Evolutionary conservation across 2,888 invertebrate species (phyloP), one percentile per base, ranked within the genome.

Genomic region (Nomada hirtipes): DNA sequence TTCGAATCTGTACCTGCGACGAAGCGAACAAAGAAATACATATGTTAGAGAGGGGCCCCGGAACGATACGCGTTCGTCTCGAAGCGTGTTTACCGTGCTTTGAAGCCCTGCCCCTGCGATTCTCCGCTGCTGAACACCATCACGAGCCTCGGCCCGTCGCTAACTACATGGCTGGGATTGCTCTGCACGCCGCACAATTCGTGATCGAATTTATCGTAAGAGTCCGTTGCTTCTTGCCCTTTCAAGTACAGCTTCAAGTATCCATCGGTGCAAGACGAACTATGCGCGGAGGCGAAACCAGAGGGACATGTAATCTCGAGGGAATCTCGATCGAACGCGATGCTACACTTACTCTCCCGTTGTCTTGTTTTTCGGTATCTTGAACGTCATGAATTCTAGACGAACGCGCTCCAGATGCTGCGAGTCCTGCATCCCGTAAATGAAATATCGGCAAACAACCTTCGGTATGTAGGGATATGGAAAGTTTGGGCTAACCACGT

Each of bases 371-470:
- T 97, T 97, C 70, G 98, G 98, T 95, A 99, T 98, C 93, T 97
- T 97, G 95, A 99, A 98, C 93, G 96, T 96, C 86, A 96, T 95
- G 94, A 99, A 99, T 92, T 97, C 97, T 89, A 99, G 95, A 88
- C 97, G 96, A 85, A 99, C 98, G 92, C 98, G 96, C 94, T 99
- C 99, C 93, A 99, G 96, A 94, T 98, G 97, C 94, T 99, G 98
- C 85, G 97, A 97, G 95, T 99, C 99, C 95, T 99, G 98, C 96
- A 99, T 97, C 91, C 99, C 99, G 94, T 99, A 99, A 94, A 99
- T 97, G 95, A 98, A 99, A 95, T 99, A 99, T 94, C 98, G 97
- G 95, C 99, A 99, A 90, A 98, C 98, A 94, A 98, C 97, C 95
- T 99, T 98, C 91, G 97, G 97, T 94, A 98, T 97, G 95, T 98